These are phyloP conservation scores for Aythya fuligula DNA, from an alignment of 2,797 vertebrate species.

Conservation along the genomic window DNA sequence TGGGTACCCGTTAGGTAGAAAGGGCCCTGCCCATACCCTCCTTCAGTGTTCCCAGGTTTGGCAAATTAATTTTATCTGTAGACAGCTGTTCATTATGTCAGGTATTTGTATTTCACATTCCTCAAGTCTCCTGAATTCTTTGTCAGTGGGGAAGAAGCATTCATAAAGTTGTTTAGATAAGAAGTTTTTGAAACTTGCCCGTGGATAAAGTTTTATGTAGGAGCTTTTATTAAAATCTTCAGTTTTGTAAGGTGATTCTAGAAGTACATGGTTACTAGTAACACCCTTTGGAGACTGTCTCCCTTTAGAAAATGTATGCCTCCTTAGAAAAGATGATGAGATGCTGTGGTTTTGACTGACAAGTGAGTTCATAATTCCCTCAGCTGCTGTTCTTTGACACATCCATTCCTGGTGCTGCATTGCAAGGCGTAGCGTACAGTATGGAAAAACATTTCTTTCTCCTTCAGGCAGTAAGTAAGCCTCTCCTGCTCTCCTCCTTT, in stretches of 20 bases:
- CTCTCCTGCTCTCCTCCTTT: background rate
- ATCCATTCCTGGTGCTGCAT: background rate
- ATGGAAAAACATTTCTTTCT: background rate
- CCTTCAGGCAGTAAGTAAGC: background rate
- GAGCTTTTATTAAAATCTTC: background rate
- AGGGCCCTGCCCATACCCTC: background rate
- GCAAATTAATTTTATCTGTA: background rate
- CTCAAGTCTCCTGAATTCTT: background rate
- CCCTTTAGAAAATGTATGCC: background rate
- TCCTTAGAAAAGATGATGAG: background rate
- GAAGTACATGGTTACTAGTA: background rate
- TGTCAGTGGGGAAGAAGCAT: background rate
- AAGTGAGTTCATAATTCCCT: background rate
- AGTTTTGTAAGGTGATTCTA: background rate
- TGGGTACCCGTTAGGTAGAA: background rate
- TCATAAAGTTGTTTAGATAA: background rate
- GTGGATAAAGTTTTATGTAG: background rate
- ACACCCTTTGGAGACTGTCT: background rate
- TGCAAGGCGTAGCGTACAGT: background rate
- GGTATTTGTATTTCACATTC: conserved; percentile 18
- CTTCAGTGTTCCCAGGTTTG: background rate
- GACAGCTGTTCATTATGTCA: background rate
- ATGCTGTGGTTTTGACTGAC: background rate
- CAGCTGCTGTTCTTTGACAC: background rate
- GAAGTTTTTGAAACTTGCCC: background rate